phyloP scores from a whole-genome alignment of 1,140 invertebrate genomes.

The Bombyx mori region ASM3026992v2 NC_085131.1:8116501-8117000 shows the following conservation, averaged over 20 bases:
- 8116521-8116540: background rate
- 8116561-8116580: too few species aligned
- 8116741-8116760: slow-evolving; percentile 89
- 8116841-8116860: too few species aligned
- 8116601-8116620: background rate
- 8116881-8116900: too few species aligned
- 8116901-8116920: too few species aligned
- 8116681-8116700: slow-evolving; percentile 77
- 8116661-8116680: slow-evolving; percentile 84
- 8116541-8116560: background rate
- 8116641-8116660: slow-evolving; percentile 2
- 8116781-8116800: slow-evolving; percentile 83
- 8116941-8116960: too few species aligned
- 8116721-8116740: slow-evolving; percentile 84
- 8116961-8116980: too few species aligned
- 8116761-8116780: slow-evolving; percentile 87
- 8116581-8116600: background rate
- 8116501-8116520: too few species aligned
- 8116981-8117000: too few species aligned
- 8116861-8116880: too few species aligned
- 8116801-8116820: slow-evolving; percentile 84
- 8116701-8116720: slow-evolving; percentile 87
- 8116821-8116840: slow-evolving; percentile 62
- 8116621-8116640: background rate
- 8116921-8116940: too few species aligned